Percentiles rank a stretch among this genome's conserved stretches.
Conservation (phyloP, 2,113 vertebrate genomes). For the Andinoacara biseriatus region DNA sequence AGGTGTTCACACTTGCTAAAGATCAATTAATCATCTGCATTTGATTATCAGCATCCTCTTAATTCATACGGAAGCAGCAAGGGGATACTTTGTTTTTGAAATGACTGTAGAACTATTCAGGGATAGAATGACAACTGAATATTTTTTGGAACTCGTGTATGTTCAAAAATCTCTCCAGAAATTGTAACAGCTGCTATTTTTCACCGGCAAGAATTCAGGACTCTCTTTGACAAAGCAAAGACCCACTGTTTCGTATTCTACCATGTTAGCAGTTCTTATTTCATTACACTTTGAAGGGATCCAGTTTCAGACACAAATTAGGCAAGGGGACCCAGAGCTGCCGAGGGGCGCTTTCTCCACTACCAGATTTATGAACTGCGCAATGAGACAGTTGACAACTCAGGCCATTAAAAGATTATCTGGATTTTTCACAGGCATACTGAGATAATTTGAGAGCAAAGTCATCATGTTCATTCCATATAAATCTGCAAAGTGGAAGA, state of each 20-base stretch:
- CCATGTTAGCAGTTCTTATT: background rate
- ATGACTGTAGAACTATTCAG: background rate
- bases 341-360: conserved; percentile 32
- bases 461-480: conserved; percentile 53
- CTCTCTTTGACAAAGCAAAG: background rate
- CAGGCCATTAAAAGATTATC: conserved; percentile 68
- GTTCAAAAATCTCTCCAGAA: background rate
- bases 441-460: conserved; percentile 54
- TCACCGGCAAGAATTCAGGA: background rate
- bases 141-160: background rate
- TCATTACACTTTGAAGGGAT: conserved; percentile 30
- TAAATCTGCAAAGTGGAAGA: conserved; percentile 54
- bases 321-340: conserved; percentile 25
- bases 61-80: too few species aligned
- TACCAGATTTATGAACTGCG: conserved; percentile 61
- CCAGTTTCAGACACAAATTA: conserved; percentile 35
- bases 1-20: too few species aligned
- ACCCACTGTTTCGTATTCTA: background rate
- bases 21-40: too few species aligned
- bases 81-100: background rate
- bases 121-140: background rate
- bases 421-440: conserved; percentile 53
- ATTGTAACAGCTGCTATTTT: background rate
- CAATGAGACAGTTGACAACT: conserved; percentile 58
- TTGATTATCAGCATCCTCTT: too few species aligned